Base-by-base conservation (phyloP, 2,888 invertebrate species). In the Patella ulyssiponensis region DNA sequence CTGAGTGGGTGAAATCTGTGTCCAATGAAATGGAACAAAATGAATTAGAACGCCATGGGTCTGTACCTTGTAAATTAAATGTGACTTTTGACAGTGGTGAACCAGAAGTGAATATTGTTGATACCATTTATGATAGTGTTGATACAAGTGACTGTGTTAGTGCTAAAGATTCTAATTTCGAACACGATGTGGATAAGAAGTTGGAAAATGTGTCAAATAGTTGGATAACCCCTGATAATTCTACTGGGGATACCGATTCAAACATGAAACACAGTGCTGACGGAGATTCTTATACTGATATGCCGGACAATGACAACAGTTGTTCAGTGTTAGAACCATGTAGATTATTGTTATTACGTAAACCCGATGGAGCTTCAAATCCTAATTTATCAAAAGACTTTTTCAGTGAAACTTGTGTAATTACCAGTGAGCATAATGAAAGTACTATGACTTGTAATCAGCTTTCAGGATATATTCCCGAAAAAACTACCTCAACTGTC, bases 361-460 rank as follows among this genome's bases (percentile, higher is more conserved):
- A 86, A 92, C 97, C 97, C 7, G 97, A 97, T 88, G 97, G 97
- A 72, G 97, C 97, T 74, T 97, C 97, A 44, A 97, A 97, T 93
- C 97, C 97, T 23, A 96, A 97, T 93, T 93, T 97, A 86, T 81
- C 83, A 23, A 84, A 83, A 79, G 86, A 86, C 81, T 79, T 82
- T 64, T 84, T 80, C 52, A 51, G 77, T 17, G 75, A 80, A 54
- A 74, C 69, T 4, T 20, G 52, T 44, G 64, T 11, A 23, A 64
- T 64, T 64, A 3, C 20, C 23, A 64, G 64, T 64, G 64, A 64
- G 14, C 64, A 23, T 64, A 64, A 23, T 64, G 64, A 64, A 64
- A 64, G 64, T 64, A 23, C 11, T 23, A 23, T 12, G 23, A 64
- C 64, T 20, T 23, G 20, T 23, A 64, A 64, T 64, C 64, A 64